Conservation (phyloP, 2,797 vertebrate genomes). For the Schizopygopsis malacanthus region DNA sequence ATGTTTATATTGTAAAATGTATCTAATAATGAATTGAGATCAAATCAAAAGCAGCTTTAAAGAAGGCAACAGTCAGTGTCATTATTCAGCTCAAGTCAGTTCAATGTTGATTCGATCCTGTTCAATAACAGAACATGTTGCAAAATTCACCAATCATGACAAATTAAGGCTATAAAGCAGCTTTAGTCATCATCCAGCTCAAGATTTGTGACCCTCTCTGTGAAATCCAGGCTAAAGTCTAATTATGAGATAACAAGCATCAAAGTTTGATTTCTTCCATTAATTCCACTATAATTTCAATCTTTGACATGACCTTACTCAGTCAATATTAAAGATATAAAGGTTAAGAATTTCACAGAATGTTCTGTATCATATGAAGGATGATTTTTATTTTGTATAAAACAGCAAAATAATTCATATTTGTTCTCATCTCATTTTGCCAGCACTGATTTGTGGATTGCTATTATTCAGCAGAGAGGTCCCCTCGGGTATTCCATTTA, state of each 20-base stretch:
- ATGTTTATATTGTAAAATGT: not conserved
- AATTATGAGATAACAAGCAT: no score
- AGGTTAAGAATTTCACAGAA: no score
- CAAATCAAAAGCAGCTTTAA: not conserved
- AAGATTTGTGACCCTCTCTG: no score
- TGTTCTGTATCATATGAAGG: no score
- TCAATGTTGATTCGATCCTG: not conserved
- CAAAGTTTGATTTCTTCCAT: no score
- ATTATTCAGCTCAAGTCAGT: not conserved
- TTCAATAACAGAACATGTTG: not conserved
- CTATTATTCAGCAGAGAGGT: not conserved
- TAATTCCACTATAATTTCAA: no score
- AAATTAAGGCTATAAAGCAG: not conserved
- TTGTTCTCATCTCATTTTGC: not conserved
- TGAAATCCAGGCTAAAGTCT: no score
- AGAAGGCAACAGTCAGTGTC: not conserved
- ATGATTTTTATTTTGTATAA: no score
- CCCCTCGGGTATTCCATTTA: not conserved
- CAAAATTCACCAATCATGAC: not conserved
- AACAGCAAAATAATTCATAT: no score
- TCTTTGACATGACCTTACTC: no score
- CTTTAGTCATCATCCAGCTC: not conserved
- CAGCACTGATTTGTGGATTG: not conserved
- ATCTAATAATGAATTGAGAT: not conserved
- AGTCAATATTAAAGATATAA: no score